Evolutionary conservation across 2,888 invertebrate genomes (phyloP).

Genomic region (Rhyacophila evoluta): DNA sequence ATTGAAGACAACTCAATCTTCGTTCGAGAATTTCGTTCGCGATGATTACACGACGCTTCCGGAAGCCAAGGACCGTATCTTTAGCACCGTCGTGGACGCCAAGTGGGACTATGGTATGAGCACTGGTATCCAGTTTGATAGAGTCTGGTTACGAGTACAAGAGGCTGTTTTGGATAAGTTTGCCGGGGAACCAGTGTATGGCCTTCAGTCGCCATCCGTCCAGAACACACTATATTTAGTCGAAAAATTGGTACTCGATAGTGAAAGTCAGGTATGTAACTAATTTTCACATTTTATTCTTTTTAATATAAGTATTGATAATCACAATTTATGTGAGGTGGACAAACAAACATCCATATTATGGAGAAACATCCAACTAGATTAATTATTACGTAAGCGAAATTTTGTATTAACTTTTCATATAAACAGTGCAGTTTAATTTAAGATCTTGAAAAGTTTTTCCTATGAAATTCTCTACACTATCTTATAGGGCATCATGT

Average conservation of each 20-base stretch:
- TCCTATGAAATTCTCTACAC: too few species aligned
- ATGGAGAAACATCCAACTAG: too few species aligned
- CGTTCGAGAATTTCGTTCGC: constrained; percentile 82
- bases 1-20: constrained; percentile 84
- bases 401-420: too few species aligned
- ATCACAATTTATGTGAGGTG: too few species aligned
- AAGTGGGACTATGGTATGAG: constrained; percentile 80
- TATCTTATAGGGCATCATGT: too few species aligned
- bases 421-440: too few species aligned
- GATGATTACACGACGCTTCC: constrained; percentile 83
- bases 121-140: constrained; percentile 76
- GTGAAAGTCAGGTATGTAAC: constrained; percentile 73
- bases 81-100: constrained; percentile 80
- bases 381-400: too few species aligned
- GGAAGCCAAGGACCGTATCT: constrained; percentile 81
- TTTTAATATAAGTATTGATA: too few species aligned
- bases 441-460: too few species aligned
- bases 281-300: too few species aligned
- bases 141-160: constrained; percentile 78
- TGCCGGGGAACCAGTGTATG: constrained; percentile 79
- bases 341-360: too few species aligned
- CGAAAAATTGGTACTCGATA: constrained; percentile 76
- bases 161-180: constrained; percentile 80
- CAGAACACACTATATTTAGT: constrained; percentile 83
- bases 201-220: constrained; percentile 82